phyloP scores from a whole-genome alignment of 1,140 invertebrate genomes.

The Zaprionus camerounensis region DNA sequence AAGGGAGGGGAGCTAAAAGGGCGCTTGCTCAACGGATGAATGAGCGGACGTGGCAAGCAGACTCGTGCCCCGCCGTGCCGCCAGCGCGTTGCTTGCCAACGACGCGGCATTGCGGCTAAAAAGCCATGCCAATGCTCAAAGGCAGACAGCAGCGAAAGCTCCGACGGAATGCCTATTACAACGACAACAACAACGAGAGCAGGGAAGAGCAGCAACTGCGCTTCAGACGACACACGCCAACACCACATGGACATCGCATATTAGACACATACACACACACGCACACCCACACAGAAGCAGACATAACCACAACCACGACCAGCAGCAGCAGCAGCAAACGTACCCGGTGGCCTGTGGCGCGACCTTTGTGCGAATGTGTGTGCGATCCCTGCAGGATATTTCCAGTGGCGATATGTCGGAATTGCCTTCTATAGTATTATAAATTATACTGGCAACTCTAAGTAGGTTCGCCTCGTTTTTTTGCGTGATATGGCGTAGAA shows the following conservation, averaged over 20 bases:
- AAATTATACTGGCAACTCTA: conserved; percentile 7
- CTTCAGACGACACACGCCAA: conserved; percentile 77
- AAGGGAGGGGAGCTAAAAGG: not conserved
- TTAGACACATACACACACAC: conserved; percentile 42
- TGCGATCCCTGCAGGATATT: conserved; percentile 35
- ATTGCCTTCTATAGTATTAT: conserved; percentile 2
- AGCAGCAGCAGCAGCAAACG: conserved; percentile 29
- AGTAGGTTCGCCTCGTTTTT: not conserved
- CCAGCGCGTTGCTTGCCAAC: conserved; percentile 45
- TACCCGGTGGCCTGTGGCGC: conserved; percentile 37
- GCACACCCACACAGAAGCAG: conserved; percentile 12
- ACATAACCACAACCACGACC: conserved; percentile 43
- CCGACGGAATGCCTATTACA: conserved; percentile 69
- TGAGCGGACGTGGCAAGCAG: conserved; percentile 70
- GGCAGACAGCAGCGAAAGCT: conserved; percentile 62
- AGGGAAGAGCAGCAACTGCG: conserved; percentile 55
- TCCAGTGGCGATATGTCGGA: conserved; percentile 1
- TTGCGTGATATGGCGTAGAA: not conserved
- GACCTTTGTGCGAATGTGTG: conserved; percentile 50
- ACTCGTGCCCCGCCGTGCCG: conserved; percentile 33
- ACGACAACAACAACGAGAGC: conserved; percentile 24
- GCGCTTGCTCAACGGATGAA: conserved; percentile 67
- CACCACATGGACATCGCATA: conserved; percentile 70
- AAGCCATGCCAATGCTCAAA: conserved; percentile 72
- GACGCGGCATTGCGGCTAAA: conserved; percentile 77